Base-by-base conservation (phyloP, 2,797 vertebrate genomes). In the Apogon hyalosoma region DNA sequence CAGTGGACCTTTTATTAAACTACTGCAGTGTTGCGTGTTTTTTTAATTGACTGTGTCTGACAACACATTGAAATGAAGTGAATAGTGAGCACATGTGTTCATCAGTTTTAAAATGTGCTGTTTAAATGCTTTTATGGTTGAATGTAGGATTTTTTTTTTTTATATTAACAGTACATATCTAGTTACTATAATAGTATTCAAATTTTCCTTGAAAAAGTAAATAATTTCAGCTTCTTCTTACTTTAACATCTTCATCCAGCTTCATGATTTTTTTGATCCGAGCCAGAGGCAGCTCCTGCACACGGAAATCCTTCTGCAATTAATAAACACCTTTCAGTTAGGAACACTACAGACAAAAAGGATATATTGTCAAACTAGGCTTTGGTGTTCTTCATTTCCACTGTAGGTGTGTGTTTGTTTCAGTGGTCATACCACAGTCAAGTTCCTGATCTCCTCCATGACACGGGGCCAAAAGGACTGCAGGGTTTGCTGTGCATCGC, bases 191-290 rank as follows among this genome's bases (percentile, higher is more conserved):
- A 47, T n/a, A 41, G 36, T 28, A 65, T 53, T 15, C 16, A 15
- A 24, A 38, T 8, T 21, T 50, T 36, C 43, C 1, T 40, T 10
- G 11, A 36, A 40, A 43, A 1, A 3, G 49, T 43, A 4, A 33
- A 7, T 57, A 36, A 40, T 50, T 69, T 16, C 19, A 15, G 14
- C 39, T 52, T 63, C 39, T 52, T 63, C 50, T 81, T 92, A 99
- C 98, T 96, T 99, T 99, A 76, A 99, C 98, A 76, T 99, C 98
- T 87, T 99, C 98, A 93, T 99, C 98, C 85, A 99, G 89, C 85
- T 99, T 99, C 98, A 99, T 99, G 84, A 99, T 99, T 91, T 99
- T 99, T 94, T 99, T 99, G 86, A 99, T 99, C 57, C 98, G 97
- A 84, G 98, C 98, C 65, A 99, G 87, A 62, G 97, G 98, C 72